A percentile compares a stretch with the other conserved stretches of the same genome.
Evolutionary conservation across 2,797 vertebrate species (phyloP).

Genomic region (Psittacula echo): DNA sequence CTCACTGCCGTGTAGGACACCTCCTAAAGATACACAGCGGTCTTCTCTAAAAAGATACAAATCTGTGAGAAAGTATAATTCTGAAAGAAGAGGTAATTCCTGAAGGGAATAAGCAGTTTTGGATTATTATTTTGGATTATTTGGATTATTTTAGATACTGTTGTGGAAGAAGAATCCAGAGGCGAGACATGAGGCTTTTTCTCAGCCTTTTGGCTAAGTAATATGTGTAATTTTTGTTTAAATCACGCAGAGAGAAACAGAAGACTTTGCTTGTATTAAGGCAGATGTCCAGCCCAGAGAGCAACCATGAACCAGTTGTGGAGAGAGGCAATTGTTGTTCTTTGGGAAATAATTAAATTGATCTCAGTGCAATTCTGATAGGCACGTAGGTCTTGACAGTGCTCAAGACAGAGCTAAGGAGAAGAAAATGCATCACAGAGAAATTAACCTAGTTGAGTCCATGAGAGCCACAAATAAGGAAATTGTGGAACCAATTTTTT

Average conservation of each 20-base stretch:
- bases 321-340: background rate
- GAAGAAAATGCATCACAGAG: background rate
- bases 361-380: background rate
- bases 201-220: background rate
- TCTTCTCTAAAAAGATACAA: background rate
- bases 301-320: fast-evolving
- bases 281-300: background rate
- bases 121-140: background rate
- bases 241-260: fast-evolving
- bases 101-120: background rate
- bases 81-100: background rate
- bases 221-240: background rate
- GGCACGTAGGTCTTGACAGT: background rate
- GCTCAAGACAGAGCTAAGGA: background rate
- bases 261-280: background rate
- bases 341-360: background rate
- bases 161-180: background rate
- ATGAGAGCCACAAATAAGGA: background rate
- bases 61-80: background rate
- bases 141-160: background rate
- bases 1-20: background rate
- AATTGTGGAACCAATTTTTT: background rate
- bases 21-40: background rate
- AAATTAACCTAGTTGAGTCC: background rate
- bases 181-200: background rate